Evolutionary conservation across 2,113 vertebrate species (phyloP).

Genomic region (Glareola pratincola): DNA sequence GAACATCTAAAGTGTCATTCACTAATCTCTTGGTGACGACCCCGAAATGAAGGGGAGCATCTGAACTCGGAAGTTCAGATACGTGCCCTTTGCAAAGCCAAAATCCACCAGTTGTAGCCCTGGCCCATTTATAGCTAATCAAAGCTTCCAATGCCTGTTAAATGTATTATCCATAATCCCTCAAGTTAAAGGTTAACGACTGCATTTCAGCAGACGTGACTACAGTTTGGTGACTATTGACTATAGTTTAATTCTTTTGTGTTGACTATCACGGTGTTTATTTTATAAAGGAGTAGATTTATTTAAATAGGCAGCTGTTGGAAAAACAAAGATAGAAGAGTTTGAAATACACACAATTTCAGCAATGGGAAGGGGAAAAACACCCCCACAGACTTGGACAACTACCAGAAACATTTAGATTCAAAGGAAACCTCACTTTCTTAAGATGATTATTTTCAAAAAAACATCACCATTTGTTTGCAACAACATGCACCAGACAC

Average conservation of each 20-base stretch:
- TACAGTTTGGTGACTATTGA: not conserved
- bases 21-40: not conserved
- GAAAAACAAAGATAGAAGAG: not conserved
- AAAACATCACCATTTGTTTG: not conserved
- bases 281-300: not conserved
- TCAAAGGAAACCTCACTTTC: not conserved
- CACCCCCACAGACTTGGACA: not conserved
- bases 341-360: not conserved
- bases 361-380: not conserved
- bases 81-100: not conserved
- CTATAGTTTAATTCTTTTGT: not conserved
- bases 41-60: not conserved
- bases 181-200: not conserved
- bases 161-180: not conserved
- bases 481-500: not conserved
- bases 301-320: not conserved
- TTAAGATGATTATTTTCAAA: constrained; percentile 5
- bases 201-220: not conserved
- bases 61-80: not conserved
- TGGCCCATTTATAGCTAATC: not conserved
- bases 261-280: not conserved
- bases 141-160: not conserved
- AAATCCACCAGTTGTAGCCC: not conserved
- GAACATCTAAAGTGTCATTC: constrained; percentile 1
- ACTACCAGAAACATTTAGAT: not conserved